A percentile compares a stretch with the other conserved stretches of the same genome.
Conservation (phyloP, 2,888 invertebrate species). For the Cinara cedri region DNA sequence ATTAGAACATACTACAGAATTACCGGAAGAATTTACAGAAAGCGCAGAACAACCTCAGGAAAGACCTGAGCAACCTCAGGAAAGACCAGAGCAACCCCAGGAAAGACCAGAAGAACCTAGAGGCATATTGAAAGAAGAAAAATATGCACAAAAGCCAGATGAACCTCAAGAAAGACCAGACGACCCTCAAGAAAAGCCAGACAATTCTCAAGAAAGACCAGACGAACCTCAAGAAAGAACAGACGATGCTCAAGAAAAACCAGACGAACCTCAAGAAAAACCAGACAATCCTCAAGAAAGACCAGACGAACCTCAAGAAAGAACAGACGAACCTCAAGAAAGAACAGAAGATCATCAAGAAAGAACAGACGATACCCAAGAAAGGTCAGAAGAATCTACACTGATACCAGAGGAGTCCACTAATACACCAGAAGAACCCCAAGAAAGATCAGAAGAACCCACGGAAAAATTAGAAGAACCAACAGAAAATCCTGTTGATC, state of each 20-base stretch:
- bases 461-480: background rate
- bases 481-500: background rate
- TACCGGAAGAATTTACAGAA: background rate
- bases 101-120: background rate
- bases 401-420: background rate
- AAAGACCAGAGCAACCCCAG: background rate
- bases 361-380: background rate
- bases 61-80: background rate
- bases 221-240: background rate
- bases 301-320: background rate
- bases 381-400: background rate
- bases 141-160: background rate
- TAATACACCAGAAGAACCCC: background rate
- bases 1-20: background rate
- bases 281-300: background rate
- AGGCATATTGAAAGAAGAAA: background rate
- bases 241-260: background rate
- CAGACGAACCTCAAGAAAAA: background rate
- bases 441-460: background rate
- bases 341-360: background rate
- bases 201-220: background rate
- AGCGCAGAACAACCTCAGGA: background rate
- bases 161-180: background rate
- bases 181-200: background rate
- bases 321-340: background rate